Percentiles rank a stretch among this genome's conserved stretches.
phyloP scores from a whole-genome alignment of 2,797 vertebrate genomes.

The Diglossa cyanea region DNA sequence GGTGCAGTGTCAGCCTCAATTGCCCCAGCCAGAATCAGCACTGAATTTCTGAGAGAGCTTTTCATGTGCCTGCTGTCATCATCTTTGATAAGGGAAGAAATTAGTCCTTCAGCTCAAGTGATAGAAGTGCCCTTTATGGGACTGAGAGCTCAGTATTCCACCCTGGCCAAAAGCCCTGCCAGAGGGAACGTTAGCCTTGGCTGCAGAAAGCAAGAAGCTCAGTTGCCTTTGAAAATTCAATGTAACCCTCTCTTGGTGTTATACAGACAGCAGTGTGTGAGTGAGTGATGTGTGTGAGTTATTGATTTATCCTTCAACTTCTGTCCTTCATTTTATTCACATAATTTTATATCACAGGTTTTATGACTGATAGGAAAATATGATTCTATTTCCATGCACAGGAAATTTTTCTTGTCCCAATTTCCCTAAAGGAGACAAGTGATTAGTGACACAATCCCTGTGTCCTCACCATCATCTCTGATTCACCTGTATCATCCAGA shows the following conservation, averaged over 20 bases:
- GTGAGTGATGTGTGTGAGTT: not conserved
- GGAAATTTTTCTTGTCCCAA: not conserved
- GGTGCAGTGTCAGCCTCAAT: not conserved
- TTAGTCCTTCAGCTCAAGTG: not conserved
- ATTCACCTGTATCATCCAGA: not conserved
- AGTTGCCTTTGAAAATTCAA: not conserved
- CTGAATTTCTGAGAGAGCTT: not conserved
- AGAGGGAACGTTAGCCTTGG: not conserved
- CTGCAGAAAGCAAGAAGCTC: not conserved
- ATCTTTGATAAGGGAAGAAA: not conserved
- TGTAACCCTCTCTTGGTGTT: not conserved
- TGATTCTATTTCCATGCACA: not conserved
- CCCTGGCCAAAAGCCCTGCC: not conserved
- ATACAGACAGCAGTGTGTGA: not conserved
- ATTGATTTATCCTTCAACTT: constrained; percentile 47
- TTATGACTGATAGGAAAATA: constrained; percentile 36
- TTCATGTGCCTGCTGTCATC: not conserved
- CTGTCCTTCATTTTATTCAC: constrained; percentile 46
- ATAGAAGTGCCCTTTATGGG: not conserved
- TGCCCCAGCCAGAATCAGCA: not conserved
- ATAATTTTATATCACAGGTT: not conserved
- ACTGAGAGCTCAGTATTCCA: not conserved
- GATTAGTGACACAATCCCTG: not conserved
- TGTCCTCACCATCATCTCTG: not conserved
- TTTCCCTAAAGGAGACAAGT: not conserved